These are phyloP conservation scores for Thysanoteuthis rhombus DNA, from an alignment of 2,888 invertebrate species.

Conservation along the genomic window DNA sequence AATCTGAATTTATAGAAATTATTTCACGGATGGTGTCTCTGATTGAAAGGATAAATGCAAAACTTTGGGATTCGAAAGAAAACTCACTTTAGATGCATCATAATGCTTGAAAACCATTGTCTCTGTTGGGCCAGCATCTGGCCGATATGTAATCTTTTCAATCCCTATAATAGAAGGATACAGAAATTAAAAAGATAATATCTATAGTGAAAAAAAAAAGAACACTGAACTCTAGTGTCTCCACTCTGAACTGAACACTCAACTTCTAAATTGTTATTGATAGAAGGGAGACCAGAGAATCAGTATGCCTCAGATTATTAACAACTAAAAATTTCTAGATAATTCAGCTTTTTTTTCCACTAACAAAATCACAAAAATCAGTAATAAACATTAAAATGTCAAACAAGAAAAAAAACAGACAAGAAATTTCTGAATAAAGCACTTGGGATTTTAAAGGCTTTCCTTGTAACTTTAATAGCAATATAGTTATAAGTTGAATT, in stretches of 20 bases:
- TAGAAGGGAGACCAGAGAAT: no score
- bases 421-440: no score
- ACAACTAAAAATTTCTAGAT: no score
- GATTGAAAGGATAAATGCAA: not conserved
- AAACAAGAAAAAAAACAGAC: no score
- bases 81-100: constrained; percentile 71
- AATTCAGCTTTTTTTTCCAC: no score
- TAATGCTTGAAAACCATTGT: constrained; percentile 73
- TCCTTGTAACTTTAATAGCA: no score
- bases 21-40: not conserved
- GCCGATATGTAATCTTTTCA: constrained; percentile 72
- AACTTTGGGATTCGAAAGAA: not conserved
- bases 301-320: no score
- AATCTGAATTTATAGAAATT: not conserved
- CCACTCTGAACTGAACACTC: not conserved
- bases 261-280: no score
- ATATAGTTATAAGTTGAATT: no score
- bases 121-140: constrained; percentile 71
- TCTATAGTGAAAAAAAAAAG: not conserved
- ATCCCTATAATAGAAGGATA: constrained; percentile 68
- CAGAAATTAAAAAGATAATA: not conserved
- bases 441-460: no score
- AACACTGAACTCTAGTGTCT: not conserved
- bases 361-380: no score
- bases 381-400: no score